phyloP scores from a whole-genome alignment of 2,888 invertebrate species.

The Strigamia transsilvanica region DNA sequence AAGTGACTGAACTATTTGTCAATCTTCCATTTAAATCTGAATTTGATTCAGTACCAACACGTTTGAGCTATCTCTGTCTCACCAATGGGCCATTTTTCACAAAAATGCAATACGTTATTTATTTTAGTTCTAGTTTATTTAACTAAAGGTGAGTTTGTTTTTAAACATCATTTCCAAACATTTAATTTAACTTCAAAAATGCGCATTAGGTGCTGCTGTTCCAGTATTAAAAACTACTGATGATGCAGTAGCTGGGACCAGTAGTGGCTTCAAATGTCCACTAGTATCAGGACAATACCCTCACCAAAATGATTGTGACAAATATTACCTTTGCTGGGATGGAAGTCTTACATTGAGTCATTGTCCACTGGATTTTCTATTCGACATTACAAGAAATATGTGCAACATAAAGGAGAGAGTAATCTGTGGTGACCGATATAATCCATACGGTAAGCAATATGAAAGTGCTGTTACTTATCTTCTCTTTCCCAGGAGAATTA shows the following conservation, averaged over 20 bases:
- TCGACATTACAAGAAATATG: neutral
- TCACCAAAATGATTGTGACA: neutral
- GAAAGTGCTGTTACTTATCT: neutral
- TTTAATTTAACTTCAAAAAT: neutral
- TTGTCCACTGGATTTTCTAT: neutral
- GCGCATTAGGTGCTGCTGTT: neutral
- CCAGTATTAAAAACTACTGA: neutral
- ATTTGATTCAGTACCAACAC: neutral
- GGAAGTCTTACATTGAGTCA: neutral
- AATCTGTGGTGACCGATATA: slow-evolving; percentile 7
- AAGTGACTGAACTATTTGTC: neutral
- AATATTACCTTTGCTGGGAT: slow-evolving; percentile 15
- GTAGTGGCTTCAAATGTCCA: neutral
- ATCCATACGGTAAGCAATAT: slow-evolving; percentile 10
- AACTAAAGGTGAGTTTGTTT: neutral
- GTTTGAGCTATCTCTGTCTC: neutral
- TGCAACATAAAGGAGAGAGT: slow-evolving; percentile 25
- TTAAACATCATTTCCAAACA: neutral
- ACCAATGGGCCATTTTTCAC: neutral
- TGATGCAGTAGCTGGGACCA: neutral
- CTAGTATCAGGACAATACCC: neutral
- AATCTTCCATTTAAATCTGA: slow-evolving; percentile 1
- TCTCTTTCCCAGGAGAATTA: too few relatives aligned
- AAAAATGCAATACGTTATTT: neutral
- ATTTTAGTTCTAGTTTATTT: neutral